A percentile compares a stretch with the other conserved stretches of the same genome.
Evolutionary conservation across 2,797 vertebrate species (phyloP).

Genomic region (Lindbergichthys nudifrons): DNA sequence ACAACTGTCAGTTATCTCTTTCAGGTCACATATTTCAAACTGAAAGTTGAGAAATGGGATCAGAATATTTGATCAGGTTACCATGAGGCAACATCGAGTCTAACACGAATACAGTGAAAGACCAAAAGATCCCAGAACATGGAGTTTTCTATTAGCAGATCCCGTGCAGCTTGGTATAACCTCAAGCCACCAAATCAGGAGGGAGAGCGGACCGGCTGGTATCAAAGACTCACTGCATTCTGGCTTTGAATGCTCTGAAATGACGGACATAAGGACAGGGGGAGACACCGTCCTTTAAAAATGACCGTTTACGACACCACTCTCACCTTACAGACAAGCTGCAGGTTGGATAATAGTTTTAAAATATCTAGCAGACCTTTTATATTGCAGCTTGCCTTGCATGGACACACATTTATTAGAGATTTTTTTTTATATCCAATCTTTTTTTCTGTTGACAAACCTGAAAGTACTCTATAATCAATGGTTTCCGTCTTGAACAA

Average conservation of each 20-base stretch:
- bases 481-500: constrained; percentile 83
- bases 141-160: constrained; percentile 29
- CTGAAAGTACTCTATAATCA: constrained; percentile 65
- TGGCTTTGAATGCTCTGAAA: constrained; percentile 43
- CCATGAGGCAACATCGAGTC: constrained; percentile 29
- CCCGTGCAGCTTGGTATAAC: constrained; percentile 27
- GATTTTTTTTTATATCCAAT: constrained; percentile 53
- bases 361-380: constrained; percentile 47
- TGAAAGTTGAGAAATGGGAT: constrained; percentile 6
- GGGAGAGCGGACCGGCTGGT: constrained; percentile 10
- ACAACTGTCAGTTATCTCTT: constrained; percentile 14
- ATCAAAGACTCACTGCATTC: constrained; percentile 7
- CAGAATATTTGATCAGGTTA: constrained; percentile 23
- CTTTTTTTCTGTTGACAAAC: constrained; percentile 37
- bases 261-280: constrained; percentile 24
- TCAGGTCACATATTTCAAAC: constrained; percentile 31
- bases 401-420: constrained; percentile 51
- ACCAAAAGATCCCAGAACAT: constrained; percentile 37
- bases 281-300: constrained; percentile 11
- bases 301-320: constrained; percentile 27
- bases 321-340: constrained; percentile 46
- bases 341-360: constrained; percentile 41
- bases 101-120: constrained; percentile 28
- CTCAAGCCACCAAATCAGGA: constrained; percentile 28
- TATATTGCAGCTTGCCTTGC: constrained; percentile 60